phyloP scores from a whole-genome alignment of 2,888 invertebrate genomes.

The Drosophila tanythrix region DNA sequence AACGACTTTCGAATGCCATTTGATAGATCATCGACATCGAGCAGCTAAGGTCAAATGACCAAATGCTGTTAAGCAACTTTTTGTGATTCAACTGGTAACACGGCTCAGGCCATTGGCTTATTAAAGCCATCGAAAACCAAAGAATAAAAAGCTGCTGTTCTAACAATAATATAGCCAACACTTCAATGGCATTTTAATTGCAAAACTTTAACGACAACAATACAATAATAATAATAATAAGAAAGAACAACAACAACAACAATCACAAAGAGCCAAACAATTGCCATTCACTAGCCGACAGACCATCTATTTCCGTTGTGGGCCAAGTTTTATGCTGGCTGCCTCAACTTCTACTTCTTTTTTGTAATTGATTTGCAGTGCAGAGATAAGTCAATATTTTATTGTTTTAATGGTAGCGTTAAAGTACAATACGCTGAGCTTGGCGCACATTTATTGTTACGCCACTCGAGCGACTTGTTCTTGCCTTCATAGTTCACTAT shows the following conservation, averaged over 20 bases:
- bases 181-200: constrained; percentile 72
- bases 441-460: constrained; percentile 61
- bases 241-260: constrained; percentile 20
- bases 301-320: constrained; percentile 49
- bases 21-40: constrained; percentile 21
- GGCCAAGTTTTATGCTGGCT: constrained; percentile 23
- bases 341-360: constrained; percentile 18
- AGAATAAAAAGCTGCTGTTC: neutral
- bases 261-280: constrained; percentile 7
- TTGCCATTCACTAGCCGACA: constrained; percentile 43
- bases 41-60: neutral
- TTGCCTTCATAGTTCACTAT: constrained; percentile 12
- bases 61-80: constrained; percentile 41
- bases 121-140: constrained; percentile 38
- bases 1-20: constrained; percentile 38
- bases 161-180: constrained; percentile 34
- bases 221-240: constrained; percentile 31
- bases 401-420: constrained; percentile 56
- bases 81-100: constrained; percentile 26
- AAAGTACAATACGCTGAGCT: constrained; percentile 43
- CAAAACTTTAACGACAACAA: constrained; percentile 64
- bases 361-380: constrained; percentile 60
- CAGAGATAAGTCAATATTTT: constrained; percentile 64
- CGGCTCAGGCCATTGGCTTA: constrained; percentile 42
- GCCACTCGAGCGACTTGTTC: constrained; percentile 37